A percentile compares a stretch with the other conserved stretches of the same genome.
phyloP scores from a whole-genome alignment of 1,140 invertebrate species.

The Drosophila erecta region DNA sequence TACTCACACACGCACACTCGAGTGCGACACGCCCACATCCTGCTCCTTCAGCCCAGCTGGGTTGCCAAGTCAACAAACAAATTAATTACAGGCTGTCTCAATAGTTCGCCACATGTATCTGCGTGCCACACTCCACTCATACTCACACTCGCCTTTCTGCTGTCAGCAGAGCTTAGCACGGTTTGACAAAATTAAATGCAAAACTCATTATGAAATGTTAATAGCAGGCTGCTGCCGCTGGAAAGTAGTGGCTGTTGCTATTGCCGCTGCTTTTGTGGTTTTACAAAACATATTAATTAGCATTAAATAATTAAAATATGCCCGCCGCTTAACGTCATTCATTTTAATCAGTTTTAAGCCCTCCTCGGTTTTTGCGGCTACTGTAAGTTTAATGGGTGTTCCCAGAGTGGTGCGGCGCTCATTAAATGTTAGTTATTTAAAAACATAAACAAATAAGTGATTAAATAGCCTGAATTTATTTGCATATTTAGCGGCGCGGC shows the following conservation, averaged over 20 bases:
- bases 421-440: slow-evolving; percentile 72
- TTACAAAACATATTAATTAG: slow-evolving; percentile 84
- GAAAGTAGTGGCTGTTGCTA: slow-evolving; percentile 11
- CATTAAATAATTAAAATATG: slow-evolving; percentile 84
- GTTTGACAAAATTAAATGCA: slow-evolving; percentile 77
- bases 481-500: slow-evolving; percentile 3
- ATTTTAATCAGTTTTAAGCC: slow-evolving; percentile 83
- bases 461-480: slow-evolving; percentile 26
- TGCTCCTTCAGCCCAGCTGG: background rate
- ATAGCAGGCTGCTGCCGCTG: slow-evolving; percentile 61
- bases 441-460: slow-evolving; percentile 36
- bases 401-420: slow-evolving; percentile 10
- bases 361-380: slow-evolving; percentile 61
- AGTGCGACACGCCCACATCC: background rate
- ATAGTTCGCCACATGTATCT: slow-evolving; percentile 77
- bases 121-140: slow-evolving; percentile 46
- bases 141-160: slow-evolving; percentile 24
- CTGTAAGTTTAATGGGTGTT: slow-evolving; percentile 15
- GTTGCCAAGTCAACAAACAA: slow-evolving; percentile 83
- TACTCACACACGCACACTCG: slow-evolving; percentile 1
- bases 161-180: slow-evolving; percentile 76
- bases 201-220: slow-evolving; percentile 82
- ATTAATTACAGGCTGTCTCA: slow-evolving; percentile 80
- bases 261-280: slow-evolving; percentile 60
- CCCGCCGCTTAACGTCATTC: slow-evolving; percentile 78